Evolutionary conservation across 2,888 invertebrate species (phyloP), one percentile per base, ranked within the genome.

Genomic region (Archaeoteleia sp.): DNA sequence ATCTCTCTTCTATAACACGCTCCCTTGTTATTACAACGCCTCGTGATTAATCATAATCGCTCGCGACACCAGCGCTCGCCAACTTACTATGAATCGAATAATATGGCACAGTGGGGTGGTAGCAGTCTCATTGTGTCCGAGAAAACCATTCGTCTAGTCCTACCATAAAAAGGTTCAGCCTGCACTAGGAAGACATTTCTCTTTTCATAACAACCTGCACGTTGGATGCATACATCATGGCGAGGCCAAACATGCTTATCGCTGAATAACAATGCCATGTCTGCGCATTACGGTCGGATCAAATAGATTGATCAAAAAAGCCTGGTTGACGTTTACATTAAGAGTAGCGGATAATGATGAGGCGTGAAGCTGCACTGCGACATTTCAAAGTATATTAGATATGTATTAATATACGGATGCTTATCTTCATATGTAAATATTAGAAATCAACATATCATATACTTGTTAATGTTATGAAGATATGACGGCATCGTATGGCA

Each of bases 31-130:
- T 48, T 35, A 48, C 48, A 54, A 2, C 37, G 43, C 3, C 49
- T 43, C 34, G 10, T 57, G 49, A 65, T 65, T 65, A 57, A 65
- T 65, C 65, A 65, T 65, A 65, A 45, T 32, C 46, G 29, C 9
- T n/a, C 6, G 29, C 29, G 29, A 29, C 29, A n/a, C 29, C 29
- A 5, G 29, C 29, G 9, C 2, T 29, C 9, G 29, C n/a, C 7
- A n/a, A 29, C 29, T 29, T n/a, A 6, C n/a, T n/a, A n/a, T n/a
- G n/a, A n/a, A n/a, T n/a, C 30, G 54, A 54, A 62, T 54, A 62
- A 62, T 35, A 29, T 46, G 48, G 46, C 34, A 40, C 53, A 48
- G 53, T 35, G 53, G 40, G 46, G 45, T 20, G 62, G 48, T 42
- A 30, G 42, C 42, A 54, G 12, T 53, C 46, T 61, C 42, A 54